A percentile compares a stretch with the other conserved stretches of the same genome.
phyloP scores from a whole-genome alignment of 2,888 invertebrate genomes.

The Alloscopus bannaensis region DNA sequence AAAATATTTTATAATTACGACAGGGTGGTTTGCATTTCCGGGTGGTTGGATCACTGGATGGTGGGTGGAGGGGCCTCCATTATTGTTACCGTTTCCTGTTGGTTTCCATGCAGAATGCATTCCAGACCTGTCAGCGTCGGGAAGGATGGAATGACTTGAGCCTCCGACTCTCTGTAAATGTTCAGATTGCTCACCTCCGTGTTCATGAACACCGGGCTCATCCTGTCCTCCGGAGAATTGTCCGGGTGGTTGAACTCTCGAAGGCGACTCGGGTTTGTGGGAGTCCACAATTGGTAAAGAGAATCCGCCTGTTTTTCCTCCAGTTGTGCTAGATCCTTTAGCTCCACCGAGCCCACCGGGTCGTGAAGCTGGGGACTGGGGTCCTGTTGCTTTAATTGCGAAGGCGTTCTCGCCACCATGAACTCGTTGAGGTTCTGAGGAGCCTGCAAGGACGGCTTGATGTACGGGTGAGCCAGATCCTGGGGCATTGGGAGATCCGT shows the following conservation, averaged over 20 bases:
- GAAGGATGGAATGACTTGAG: not conserved
- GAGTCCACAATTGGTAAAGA: slow-evolving; percentile 14
- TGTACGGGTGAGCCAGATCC: too few relatives aligned
- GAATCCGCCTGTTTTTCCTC: slow-evolving; percentile 15
- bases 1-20: too few relatives aligned
- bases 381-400: slow-evolving; percentile 28
- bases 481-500: too few relatives aligned
- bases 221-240: slow-evolving; percentile 5
- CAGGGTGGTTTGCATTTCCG: too few relatives aligned
- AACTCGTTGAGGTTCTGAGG: too few relatives aligned
- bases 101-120: slow-evolving; percentile 12
- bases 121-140: not conserved
- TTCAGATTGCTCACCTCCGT: slow-evolving; percentile 7
- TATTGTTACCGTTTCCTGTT: slow-evolving; percentile 8
- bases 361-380: slow-evolving; percentile 15
- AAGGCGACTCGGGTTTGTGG: not conserved
- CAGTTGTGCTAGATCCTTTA: slow-evolving; percentile 19
- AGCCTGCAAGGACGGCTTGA: too few relatives aligned
- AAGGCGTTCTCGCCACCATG: too few relatives aligned
- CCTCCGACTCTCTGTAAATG: not conserved
- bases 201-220: slow-evolving; percentile 12
- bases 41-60: too few relatives aligned
- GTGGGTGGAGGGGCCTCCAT: slow-evolving; percentile 13
- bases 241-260: not conserved
- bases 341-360: not conserved